phyloP scores from a whole-genome alignment of 53 echinoderm and acorn worm species.

The Crossaster papposus region DNA sequence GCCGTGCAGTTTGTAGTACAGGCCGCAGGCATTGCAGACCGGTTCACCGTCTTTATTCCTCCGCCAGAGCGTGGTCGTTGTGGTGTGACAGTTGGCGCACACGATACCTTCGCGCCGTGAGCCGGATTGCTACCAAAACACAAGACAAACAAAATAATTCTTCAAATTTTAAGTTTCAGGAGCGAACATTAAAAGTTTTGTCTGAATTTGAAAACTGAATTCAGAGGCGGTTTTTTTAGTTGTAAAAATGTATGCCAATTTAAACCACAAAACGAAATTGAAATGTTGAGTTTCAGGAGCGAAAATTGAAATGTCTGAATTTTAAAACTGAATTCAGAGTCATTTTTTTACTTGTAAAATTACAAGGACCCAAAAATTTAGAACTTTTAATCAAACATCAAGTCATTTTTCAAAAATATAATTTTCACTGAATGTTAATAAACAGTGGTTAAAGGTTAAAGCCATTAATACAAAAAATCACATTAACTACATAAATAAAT shows the following conservation, averaged over 20 bases:
- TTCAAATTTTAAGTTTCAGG: background rate
- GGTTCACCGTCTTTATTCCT: slow-evolving; percentile 97
- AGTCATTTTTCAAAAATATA: too few relatives aligned
- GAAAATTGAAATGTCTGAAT: background rate
- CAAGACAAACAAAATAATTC: background rate
- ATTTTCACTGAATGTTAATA: too few relatives aligned
- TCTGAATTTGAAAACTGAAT: too few relatives aligned
- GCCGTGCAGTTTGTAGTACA: slow-evolving; percentile 89
- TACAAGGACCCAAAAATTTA: too few relatives aligned
- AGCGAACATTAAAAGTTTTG: background rate
- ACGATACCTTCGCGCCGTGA: slow-evolving; percentile 92
- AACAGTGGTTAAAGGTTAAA: too few relatives aligned
- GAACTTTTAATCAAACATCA: too few relatives aligned
- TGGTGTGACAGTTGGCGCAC: slow-evolving; percentile 90
- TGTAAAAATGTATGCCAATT: too few relatives aligned
- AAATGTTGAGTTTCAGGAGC: background rate
- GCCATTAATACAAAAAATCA: too few relatives aligned
- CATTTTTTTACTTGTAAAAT: too few relatives aligned
- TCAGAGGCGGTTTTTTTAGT: too few relatives aligned
- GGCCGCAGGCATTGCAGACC: slow-evolving; percentile 94
- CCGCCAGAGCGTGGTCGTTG: slow-evolving; percentile 91
- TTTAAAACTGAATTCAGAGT: too few relatives aligned
- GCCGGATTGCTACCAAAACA: slow-evolving; percentile 78
- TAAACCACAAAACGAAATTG: slow-evolving; percentile 16
- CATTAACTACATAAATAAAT: too few relatives aligned